Evolutionary conservation across 2,888 invertebrate species (phyloP).

Genomic region (Lithophane semibrunnea): DNA sequence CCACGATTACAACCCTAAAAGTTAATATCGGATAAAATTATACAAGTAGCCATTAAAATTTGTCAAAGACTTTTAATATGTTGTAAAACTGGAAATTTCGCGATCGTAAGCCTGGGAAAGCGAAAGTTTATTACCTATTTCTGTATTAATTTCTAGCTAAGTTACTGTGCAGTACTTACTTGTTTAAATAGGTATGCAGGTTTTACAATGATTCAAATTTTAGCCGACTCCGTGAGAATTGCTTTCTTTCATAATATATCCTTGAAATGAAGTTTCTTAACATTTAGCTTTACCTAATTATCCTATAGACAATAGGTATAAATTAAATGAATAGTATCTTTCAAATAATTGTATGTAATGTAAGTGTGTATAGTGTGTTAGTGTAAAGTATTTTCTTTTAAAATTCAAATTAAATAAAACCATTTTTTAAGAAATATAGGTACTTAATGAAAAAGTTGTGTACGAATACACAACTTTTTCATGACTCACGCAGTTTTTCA

Average conservation of each 20-base stretch:
- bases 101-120: constrained; percentile 59
- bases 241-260: constrained; percentile 10
- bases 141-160: constrained; percentile 64
- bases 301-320: not conserved
- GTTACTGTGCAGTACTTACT: constrained; percentile 46
- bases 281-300: not conserved
- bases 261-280: too few species aligned
- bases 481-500: not conserved
- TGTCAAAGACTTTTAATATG: constrained; percentile 73
- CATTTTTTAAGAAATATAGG: not conserved
- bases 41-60: constrained; percentile 72
- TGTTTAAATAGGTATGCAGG: constrained; percentile 37
- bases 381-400: not conserved
- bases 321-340: not conserved
- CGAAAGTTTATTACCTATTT: constrained; percentile 64
- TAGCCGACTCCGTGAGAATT: constrained; percentile 23
- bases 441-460: too few species aligned
- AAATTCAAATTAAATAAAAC: not conserved
- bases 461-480: not conserved
- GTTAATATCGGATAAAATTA: constrained; percentile 71
- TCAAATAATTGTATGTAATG: not conserved
- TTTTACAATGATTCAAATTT: constrained; percentile 38
- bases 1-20: constrained; percentile 69
- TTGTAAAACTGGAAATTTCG: constrained; percentile 68
- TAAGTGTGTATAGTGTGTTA: not conserved